phyloP scores from a whole-genome alignment of 2,797 vertebrate species.

The Neomorphus geoffroyi region DNA sequence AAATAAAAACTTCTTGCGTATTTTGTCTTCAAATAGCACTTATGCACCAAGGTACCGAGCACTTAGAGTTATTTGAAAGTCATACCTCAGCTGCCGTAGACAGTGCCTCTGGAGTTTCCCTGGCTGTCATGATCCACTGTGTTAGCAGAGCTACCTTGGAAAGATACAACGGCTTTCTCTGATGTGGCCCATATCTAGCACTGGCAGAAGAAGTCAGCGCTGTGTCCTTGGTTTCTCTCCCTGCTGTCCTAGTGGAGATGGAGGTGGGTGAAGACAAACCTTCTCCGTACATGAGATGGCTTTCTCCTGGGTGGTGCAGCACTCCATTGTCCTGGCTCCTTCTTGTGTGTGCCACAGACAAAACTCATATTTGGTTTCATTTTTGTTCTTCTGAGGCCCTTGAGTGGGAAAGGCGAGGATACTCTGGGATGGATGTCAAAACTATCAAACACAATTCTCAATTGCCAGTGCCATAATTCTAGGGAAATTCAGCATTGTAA shows the following conservation, averaged over 20 bases:
- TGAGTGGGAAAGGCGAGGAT: neutral
- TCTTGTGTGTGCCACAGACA: neutral
- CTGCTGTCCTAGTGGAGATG: rapidly evolving
- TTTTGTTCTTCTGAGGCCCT: neutral
- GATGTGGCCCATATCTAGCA: neutral
- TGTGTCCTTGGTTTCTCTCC: rapidly evolving
- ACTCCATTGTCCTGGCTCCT: neutral
- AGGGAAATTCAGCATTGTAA: neutral
- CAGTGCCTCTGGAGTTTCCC: neutral
- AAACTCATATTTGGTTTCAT: neutral
- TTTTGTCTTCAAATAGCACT: neutral
- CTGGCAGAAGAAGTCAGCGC: neutral
- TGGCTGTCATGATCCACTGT: neutral
- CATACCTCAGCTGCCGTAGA: neutral
- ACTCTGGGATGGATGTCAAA: neutral
- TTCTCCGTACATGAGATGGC: rapidly evolving
- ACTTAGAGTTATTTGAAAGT: neutral
- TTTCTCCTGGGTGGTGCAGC: neutral
- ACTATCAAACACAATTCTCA: neutral
- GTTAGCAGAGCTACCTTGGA: neutral
- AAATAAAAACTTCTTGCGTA: neutral
- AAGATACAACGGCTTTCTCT: neutral
- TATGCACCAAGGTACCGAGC: neutral
- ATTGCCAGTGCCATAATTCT: neutral
- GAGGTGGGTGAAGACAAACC: rapidly evolving